These are phyloP conservation scores for Phaethornis superciliosus DNA, from an alignment of 2,113 vertebrate species.

Conservation along the genomic window DNA sequence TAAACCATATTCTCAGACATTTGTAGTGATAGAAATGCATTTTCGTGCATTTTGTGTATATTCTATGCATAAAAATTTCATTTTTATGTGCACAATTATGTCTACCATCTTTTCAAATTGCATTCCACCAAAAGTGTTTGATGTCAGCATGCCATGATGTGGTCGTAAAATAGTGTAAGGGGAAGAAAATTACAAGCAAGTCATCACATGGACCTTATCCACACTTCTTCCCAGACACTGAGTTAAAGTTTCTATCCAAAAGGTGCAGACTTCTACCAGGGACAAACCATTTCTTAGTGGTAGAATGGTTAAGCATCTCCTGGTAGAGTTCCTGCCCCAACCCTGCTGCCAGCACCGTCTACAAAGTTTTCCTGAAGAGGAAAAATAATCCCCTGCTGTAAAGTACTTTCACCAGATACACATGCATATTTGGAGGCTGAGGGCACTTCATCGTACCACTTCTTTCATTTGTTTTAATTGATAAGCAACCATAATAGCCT, in stretches of 20 bases:
- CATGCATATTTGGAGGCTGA: not conserved
- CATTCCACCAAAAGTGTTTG: not conserved
- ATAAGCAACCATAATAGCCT: not conserved
- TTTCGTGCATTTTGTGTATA: slow-evolving; percentile 7
- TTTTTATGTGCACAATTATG: not conserved
- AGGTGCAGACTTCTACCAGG: not conserved
- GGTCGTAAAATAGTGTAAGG: not conserved
- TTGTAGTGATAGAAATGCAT: not conserved
- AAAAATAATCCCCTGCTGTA: not conserved
- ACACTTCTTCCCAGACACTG: not conserved
- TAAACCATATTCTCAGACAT: not conserved
- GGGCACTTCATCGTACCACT: not conserved
- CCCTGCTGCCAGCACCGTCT: not conserved
- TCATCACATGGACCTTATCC: not conserved
- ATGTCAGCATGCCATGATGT: not conserved
- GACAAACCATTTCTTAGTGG: not conserved
- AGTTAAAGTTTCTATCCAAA: not conserved
- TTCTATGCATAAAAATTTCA: slow-evolving; percentile 13
- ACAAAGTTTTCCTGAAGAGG: not conserved
- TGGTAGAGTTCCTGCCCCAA: not conserved
- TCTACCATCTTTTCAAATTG: slow-evolving; percentile 6
- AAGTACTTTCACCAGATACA: not conserved
- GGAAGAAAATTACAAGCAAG: not conserved
- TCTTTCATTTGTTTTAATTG: not conserved
- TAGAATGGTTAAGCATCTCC: not conserved